Percentiles rank a stretch among this genome's conserved stretches.
Conservation (phyloP, 2,888 invertebrate species). For the Acleris laterana region DNA sequence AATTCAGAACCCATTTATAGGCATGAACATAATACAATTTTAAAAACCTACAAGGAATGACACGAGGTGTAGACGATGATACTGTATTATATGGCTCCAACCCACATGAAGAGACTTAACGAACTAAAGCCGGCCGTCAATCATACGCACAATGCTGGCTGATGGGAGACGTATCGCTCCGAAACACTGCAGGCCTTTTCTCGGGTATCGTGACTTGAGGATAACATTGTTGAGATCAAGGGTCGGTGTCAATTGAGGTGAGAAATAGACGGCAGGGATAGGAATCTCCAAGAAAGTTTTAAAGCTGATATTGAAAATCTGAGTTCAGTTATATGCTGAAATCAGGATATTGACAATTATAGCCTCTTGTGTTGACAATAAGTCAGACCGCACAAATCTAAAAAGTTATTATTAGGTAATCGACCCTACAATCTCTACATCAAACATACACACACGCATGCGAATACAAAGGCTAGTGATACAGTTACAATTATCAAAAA, state of each 20-base stretch:
- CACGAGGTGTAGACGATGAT: conserved; percentile 65
- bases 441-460: too few species aligned
- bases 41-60: conserved; percentile 51
- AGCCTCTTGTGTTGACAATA: too few species aligned
- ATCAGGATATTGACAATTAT: too few species aligned
- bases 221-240: conserved; percentile 13
- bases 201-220: conserved; percentile 23
- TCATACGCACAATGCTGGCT: conserved; percentile 47
- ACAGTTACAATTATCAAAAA: too few species aligned
- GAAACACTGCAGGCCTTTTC: conserved; percentile 27
- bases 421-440: too few species aligned
- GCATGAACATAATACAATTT: background rate
- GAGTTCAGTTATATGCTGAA: too few species aligned
- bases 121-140: conserved; percentile 69
- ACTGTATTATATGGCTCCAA: conserved; percentile 55
- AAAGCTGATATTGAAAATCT: too few species aligned
- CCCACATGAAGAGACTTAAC: conserved; percentile 66
- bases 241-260: conserved; percentile 1
- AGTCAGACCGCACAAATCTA: too few species aligned
- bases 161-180: conserved; percentile 27
- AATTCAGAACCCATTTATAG: too few species aligned
- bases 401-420: too few species aligned
- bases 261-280: background rate
- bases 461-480: too few species aligned
- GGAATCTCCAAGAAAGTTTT: background rate